These are phyloP conservation scores for Parauchenoglanis punctatus DNA, from an alignment of 2,797 vertebrate species.

Conservation along the genomic window DNA sequence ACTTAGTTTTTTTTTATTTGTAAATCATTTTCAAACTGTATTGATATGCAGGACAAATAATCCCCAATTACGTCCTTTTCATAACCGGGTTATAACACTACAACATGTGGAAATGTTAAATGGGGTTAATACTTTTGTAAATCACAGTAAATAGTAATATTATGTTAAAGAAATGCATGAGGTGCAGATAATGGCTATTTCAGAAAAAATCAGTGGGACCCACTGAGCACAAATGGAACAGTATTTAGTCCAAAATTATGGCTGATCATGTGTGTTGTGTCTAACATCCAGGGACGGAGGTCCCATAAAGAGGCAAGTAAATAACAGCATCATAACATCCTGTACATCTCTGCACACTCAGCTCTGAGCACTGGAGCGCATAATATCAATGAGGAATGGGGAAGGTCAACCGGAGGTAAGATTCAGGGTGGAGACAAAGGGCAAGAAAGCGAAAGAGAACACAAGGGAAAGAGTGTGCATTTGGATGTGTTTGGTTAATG, in stretches of 20 bases:
- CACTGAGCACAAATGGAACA: constrained; percentile 56
- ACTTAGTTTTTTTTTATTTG: neutral
- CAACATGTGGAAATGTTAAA: neutral
- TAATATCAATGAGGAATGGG: constrained; percentile 37
- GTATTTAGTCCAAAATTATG: constrained; percentile 43
- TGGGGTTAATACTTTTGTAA: neutral
- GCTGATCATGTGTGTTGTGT: neutral
- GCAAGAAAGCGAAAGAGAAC: constrained; percentile 46
- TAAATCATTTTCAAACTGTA: neutral
- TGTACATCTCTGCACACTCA: constrained; percentile 53
- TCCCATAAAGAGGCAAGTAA: neutral
- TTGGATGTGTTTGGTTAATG: constrained; percentile 53
- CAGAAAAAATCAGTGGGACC: constrained; percentile 56
- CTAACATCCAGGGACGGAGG: neutral
- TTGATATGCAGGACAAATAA: neutral
- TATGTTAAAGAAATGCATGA: neutral
- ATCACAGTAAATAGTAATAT: neutral
- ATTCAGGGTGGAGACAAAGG: constrained; percentile 57
- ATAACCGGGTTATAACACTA: neutral
- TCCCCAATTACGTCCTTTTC: neutral
- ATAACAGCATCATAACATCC: constrained; percentile 40
- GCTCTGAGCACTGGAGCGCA: constrained; percentile 63
- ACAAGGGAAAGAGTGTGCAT: constrained; percentile 4
- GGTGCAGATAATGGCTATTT: constrained; percentile 21
- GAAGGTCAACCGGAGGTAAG: constrained; percentile 75